Base-by-base conservation (phyloP, 53 echinoderm and acorn worm genomes). In the Echinometra lucunter region DNA sequence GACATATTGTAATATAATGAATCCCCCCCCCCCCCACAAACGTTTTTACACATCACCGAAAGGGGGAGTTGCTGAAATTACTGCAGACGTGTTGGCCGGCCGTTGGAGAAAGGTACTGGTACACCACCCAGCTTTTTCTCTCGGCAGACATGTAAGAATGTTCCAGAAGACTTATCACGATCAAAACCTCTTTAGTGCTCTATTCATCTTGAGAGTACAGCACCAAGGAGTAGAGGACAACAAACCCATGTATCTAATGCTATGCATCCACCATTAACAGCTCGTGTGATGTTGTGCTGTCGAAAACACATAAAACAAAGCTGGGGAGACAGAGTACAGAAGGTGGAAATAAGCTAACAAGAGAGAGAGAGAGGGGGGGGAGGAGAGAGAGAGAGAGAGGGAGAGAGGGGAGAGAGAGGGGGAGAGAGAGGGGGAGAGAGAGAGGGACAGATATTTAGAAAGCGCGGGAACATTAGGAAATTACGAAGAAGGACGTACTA, bases 1-100 rank as follows among this genome's bases (percentile, higher is more conserved):
- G 89, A 58, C 89, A 89, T 89, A 37, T 57, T 89, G 89, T 89
- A 89, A 89, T 89, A 89, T 89, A 60, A 89, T 89, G 89, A 89
- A 58, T 89, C 60, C 89, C 23, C 89, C 49, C 47, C 60, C 60
- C 89, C 23, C 89, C 49, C 47, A 49, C 85, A 49, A 49, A 85
- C 49, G n/a, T 30, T 85, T 44, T 40, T 27, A 49, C 85, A 85
- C 85, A 49, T 49, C 85, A 49, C 28, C 35, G 53, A 47, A 11
- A n/a, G 27, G 85, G 85, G 13, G 85, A 85, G 45, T 85, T 45
- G 27, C 47, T 30, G 53, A 85, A 85, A 85, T 85, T 85, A n/a
- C 28, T 10, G 30, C 85, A 12, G 85, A 85, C 85, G 49, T 85
- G 85, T 78, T 35, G 35, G 27, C 44, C 49, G 49, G 30, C 85